A percentile compares a stretch with the other conserved stretches of the same genome.
Conservation (phyloP, 2,113 vertebrate species). For the Hylia prasina region DNA sequence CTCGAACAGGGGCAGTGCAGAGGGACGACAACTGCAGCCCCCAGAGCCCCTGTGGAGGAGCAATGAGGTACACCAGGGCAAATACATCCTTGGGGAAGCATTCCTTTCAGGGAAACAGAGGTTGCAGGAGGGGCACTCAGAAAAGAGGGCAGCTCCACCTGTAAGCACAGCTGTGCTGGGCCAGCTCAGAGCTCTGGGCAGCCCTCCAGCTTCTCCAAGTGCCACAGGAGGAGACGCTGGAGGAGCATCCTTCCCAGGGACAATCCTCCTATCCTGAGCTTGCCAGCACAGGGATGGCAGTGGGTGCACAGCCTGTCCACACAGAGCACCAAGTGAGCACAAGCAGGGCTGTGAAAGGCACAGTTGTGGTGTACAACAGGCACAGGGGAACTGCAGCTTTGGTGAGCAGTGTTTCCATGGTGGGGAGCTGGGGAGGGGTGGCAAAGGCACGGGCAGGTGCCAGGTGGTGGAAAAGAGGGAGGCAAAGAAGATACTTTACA, state of each 20-base stretch:
- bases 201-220: neutral
- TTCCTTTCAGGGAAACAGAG: neutral
- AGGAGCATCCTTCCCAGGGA: neutral
- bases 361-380: accelerated
- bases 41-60: neutral
- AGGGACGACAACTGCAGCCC: neutral
- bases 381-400: accelerated
- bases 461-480: neutral
- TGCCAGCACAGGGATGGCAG: neutral
- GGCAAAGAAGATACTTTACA: neutral
- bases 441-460: accelerated
- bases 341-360: neutral
- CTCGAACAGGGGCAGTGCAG: accelerated
- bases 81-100: neutral
- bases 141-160: neutral
- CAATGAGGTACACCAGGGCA: accelerated
- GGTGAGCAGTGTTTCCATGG: accelerated
- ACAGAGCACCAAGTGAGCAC: accelerated
- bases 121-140: neutral
- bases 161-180: neutral
- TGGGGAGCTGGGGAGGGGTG: neutral
- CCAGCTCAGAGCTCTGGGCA: neutral
- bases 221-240: neutral
- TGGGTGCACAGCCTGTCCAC: neutral
- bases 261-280: neutral